These are phyloP conservation scores for Benitochromis conjunctus DNA, from an alignment of 2,113 vertebrate species.

Conservation along the genomic window DNA sequence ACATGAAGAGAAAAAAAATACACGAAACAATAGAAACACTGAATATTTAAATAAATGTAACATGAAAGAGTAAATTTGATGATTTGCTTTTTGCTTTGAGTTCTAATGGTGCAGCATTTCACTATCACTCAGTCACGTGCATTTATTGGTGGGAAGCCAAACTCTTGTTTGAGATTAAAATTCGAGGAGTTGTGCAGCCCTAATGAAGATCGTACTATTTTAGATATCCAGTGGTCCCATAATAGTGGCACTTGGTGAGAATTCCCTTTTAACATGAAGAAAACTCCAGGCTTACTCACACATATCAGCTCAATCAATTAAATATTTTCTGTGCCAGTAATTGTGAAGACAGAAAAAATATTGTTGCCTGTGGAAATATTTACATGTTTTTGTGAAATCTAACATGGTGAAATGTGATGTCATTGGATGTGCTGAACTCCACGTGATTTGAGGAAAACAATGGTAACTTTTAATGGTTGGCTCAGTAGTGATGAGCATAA, in stretches of 20 bases:
- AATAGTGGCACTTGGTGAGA: background rate
- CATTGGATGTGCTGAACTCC: background rate
- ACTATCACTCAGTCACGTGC: background rate
- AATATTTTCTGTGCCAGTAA: rapidly evolving
- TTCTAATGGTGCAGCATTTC: background rate
- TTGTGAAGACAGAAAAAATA: background rate
- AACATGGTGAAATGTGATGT: background rate
- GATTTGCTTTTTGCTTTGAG: background rate
- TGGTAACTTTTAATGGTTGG: no score
- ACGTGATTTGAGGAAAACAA: background rate
- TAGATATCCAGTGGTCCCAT: background rate
- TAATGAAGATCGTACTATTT: background rate
- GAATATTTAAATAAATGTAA: background rate
- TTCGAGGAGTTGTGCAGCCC: background rate
- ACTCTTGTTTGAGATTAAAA: background rate
- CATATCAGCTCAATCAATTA: background rate
- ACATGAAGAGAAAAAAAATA: background rate
- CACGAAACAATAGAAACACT: background rate
- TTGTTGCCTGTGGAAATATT: background rate
- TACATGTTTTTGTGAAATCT: rapidly evolving
- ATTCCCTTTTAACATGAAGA: background rate
- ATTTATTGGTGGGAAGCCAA: background rate
- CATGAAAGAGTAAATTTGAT: background rate
- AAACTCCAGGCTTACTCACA: background rate
- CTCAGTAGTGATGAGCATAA: background rate